Conservation (phyloP, 2,113 vertebrate species). For the Noturus placidus region DNA sequence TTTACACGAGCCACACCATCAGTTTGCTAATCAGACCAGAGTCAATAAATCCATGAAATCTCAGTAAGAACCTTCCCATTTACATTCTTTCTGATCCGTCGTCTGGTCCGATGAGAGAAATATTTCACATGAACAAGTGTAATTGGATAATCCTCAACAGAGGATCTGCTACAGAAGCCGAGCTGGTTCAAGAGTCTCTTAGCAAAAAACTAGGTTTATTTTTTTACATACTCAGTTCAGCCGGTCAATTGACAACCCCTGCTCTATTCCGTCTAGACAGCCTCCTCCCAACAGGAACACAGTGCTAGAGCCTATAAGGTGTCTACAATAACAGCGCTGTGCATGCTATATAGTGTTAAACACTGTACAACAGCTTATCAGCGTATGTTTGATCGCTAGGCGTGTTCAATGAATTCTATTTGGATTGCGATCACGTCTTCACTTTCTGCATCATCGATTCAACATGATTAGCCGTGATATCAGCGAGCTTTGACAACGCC, state of each 20-base stretch:
- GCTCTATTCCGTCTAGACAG: conserved; percentile 23
- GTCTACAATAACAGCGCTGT: neutral
- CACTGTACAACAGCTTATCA: neutral
- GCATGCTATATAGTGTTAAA: neutral
- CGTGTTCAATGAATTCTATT: neutral
- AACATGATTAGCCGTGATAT: too few relatives aligned
- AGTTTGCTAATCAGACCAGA: neutral
- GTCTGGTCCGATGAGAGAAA: neutral
- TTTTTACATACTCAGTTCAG: neutral
- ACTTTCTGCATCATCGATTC: neutral
- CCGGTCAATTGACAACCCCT: neutral
- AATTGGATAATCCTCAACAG: neutral
- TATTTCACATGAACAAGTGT: neutral
- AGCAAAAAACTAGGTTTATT: neutral
- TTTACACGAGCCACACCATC: neutral
- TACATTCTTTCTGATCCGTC: neutral
- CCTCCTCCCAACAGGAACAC: conserved; percentile 9
- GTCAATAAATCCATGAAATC: neutral
- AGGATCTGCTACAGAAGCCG: neutral
- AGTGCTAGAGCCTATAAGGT: neutral
- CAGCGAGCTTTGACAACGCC: neutral
- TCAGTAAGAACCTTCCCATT: neutral
- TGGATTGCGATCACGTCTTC: neutral
- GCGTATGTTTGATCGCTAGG: neutral
- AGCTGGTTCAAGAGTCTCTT: neutral